These are phyloP conservation scores for Polyommatus icarus DNA, from an alignment of 2,888 invertebrate species.

Conservation along the genomic window DNA sequence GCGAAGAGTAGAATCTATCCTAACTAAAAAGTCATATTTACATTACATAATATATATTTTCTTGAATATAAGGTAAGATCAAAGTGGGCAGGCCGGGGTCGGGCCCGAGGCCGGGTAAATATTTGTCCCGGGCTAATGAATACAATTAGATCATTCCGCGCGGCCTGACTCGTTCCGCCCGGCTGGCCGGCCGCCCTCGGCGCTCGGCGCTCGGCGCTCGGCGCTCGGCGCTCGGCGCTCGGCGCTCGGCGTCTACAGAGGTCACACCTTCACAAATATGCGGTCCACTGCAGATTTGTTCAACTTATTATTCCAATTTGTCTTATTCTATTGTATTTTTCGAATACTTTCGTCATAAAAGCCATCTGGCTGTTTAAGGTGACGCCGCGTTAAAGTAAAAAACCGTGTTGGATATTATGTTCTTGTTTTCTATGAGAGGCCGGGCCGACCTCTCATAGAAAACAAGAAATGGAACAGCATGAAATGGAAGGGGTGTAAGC, in stretches of 20 bases:
- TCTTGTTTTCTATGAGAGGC: no score
- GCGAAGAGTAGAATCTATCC: not conserved
- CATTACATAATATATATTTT: conserved; percentile 5
- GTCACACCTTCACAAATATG: conserved; percentile 58
- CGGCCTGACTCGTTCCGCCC: conserved; percentile 78
- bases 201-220: conserved; percentile 62
- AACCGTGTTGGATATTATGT: no score
- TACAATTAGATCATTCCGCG: conserved; percentile 81
- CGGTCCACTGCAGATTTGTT: conserved; percentile 39
- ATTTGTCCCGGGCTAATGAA: conserved; percentile 79
- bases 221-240: conserved; percentile 59
- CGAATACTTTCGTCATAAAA: not conserved
- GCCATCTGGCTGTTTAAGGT: no score
- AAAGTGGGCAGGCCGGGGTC: conserved; percentile 47
- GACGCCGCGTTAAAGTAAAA: no score
- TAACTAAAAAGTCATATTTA: not conserved
- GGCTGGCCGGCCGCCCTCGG: conserved; percentile 63
- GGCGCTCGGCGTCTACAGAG: conserved; percentile 65
- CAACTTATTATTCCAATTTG: not conserved
- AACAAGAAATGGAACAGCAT: no score
- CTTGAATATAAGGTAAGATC: conserved; percentile 38
- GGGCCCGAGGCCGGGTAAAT: conserved; percentile 66
- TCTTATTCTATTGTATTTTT: not conserved
- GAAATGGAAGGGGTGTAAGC: no score
- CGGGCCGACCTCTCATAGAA: no score